Percentiles rank a stretch among this genome's conserved stretches.
These are phyloP conservation scores for Luperina nickerlii DNA, from an alignment of 2,888 invertebrate species.

Conservation along the genomic window DNA sequence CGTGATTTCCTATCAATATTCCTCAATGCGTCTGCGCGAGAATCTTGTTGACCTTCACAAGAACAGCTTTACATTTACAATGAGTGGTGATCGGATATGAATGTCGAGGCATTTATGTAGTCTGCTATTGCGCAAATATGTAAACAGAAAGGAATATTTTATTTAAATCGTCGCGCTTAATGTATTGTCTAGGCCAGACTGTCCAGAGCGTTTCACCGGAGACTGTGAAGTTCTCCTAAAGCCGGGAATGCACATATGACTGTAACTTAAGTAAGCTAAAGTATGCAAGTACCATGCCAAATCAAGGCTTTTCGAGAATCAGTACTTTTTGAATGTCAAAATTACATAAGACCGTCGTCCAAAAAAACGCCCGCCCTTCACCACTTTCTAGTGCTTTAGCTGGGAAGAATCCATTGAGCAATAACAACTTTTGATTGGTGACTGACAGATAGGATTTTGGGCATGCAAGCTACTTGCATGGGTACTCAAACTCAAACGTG, in stretches of 20 bases:
- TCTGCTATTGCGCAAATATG: constrained; percentile 35
- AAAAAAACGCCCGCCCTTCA: neutral
- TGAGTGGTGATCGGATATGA: constrained; percentile 26
- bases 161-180: neutral
- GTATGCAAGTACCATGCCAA: no score
- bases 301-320: neutral
- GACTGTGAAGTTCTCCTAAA: neutral
- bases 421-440: neutral
- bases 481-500: neutral
- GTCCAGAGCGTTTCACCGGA: neutral
- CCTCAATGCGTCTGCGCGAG: constrained; percentile 21
- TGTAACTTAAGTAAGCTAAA: no score
- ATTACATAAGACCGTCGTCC: neutral
- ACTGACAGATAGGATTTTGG: neutral
- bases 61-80: constrained; percentile 37
- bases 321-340: neutral
- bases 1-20: constrained; percentile 35
- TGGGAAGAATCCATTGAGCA: neutral
- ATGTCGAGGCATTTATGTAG: constrained; percentile 29
- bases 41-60: constrained; percentile 62
- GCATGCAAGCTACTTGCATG: neutral
- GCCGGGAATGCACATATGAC: neutral
- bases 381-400: neutral
- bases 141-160: constrained; percentile 40
- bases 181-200: neutral